These are phyloP conservation scores for Orycteropus afer DNA, from an alignment of 2,113 vertebrate species.

Conservation along the genomic window DNA sequence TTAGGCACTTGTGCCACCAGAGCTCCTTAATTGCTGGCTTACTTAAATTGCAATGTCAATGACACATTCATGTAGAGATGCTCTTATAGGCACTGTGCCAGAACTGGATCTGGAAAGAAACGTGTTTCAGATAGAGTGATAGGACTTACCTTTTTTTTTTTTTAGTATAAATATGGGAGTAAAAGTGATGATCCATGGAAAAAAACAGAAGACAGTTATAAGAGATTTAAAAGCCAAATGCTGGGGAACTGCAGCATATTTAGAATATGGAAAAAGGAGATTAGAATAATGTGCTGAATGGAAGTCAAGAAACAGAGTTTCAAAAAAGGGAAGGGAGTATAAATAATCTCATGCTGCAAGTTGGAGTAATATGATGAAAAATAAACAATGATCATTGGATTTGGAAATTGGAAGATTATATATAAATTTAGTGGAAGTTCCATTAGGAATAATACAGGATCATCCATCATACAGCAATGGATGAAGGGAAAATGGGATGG, in stretches of 20 bases:
- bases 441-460: not conserved
- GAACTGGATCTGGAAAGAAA: not conserved
- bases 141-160: not conserved
- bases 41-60: not conserved
- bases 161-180: not conserved
- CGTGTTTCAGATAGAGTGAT: not conserved
- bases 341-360: not conserved
- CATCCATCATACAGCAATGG: not conserved
- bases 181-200: not conserved
- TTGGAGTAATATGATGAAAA: not conserved
- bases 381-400: not conserved
- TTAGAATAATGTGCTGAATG: not conserved
- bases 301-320: not conserved
- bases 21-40: too few species aligned
- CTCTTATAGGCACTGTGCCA: not conserved
- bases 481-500: not conserved
- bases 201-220: not conserved
- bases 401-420: not conserved
- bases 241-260: not conserved
- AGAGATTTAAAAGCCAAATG: not conserved
- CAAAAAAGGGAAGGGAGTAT: not conserved
- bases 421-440: not conserved
- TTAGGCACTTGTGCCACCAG: too few species aligned
- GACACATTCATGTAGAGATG: not conserved
- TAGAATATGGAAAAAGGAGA: not conserved